phyloP scores from a whole-genome alignment of 2,113 vertebrate species.

The Proterorhinus semilunaris region DNA sequence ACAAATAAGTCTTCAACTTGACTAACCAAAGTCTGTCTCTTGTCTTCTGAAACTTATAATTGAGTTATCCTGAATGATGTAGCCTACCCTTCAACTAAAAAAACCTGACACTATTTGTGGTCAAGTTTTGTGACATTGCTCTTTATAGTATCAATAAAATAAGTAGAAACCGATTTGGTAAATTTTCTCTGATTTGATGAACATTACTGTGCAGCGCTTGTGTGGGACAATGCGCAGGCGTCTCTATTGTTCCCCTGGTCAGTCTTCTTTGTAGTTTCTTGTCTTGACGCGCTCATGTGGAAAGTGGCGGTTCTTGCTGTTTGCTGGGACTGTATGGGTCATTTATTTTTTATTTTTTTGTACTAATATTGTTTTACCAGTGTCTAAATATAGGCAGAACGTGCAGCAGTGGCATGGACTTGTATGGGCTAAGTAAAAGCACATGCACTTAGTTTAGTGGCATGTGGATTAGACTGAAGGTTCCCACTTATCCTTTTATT shows the following conservation, averaged over 20 bases:
- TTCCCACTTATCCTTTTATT: slow-evolving; percentile 10
- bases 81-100: not conserved
- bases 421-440: slow-evolving; percentile 24
- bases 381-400: not conserved
- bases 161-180: too few species aligned
- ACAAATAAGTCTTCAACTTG: not conserved
- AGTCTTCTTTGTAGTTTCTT: slow-evolving; percentile 35
- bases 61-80: not conserved
- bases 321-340: not conserved
- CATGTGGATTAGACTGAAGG: slow-evolving; percentile 23
- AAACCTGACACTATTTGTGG: not conserved
- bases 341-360: not conserved
- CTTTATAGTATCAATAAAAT: not conserved
- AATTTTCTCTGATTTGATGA: not conserved
- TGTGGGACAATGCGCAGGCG: not conserved
- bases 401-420: not conserved
- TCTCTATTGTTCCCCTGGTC: slow-evolving; percentile 43
- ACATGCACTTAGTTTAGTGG: slow-evolving; percentile 28
- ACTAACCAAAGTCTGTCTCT: not conserved
- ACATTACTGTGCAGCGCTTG: not conserved
- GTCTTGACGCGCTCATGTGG: slow-evolving; percentile 47
- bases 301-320: slow-evolving; percentile 58
- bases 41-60: not conserved
- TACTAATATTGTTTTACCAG: not conserved
- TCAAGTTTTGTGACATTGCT: not conserved